These are phyloP conservation scores for Porites cylindrica DNA, from an alignment of 92 coral and sea anemone genomes.

Conservation along the genomic window DNA sequence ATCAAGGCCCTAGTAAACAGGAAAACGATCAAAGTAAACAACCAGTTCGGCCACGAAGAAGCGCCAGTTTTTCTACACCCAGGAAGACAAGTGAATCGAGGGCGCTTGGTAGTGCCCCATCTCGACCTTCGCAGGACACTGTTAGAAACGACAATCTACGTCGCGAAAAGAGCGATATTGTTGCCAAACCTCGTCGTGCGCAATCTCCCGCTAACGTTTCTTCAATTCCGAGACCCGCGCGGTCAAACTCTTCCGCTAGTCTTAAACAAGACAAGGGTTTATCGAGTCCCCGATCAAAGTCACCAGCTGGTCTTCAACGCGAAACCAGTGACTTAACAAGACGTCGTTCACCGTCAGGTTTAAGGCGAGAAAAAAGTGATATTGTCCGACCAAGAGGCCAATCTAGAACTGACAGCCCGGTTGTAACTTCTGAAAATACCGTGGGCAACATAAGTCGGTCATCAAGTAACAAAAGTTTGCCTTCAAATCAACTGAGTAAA, in stretches of 20 bases:
- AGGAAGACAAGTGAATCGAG: conserved; percentile 25
- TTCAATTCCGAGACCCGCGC: conserved; percentile 34
- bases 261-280: conserved; percentile 55
- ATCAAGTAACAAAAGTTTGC: conserved; percentile 45
- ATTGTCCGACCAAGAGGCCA: conserved; percentile 39
- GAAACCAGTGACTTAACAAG: conserved; percentile 69
- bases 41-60: conserved; percentile 43
- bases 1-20: conserved; percentile 39
- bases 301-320: conserved; percentile 64
- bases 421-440: conserved; percentile 4
- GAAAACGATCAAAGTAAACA: conserved; percentile 55
- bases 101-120: conserved; percentile 28
- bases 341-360: conserved; percentile 14
- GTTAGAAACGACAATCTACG: conserved; percentile 53
- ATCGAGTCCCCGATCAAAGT: conserved; percentile 63
- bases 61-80: conserved; percentile 55
- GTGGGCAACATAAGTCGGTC: conserved; percentile 27
- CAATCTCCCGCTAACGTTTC: conserved; percentile 30
- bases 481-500: conserved; percentile 22
- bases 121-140: conserved; percentile 12
- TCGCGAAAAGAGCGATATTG: conserved; percentile 66
- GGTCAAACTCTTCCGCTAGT: conserved; percentile 63
- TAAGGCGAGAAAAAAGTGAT: conserved; percentile 79
- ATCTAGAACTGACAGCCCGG: conserved; percentile 29
- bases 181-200: conserved; percentile 46